Percentiles rank a stretch among this genome's conserved stretches.
Evolutionary conservation across 2,113 vertebrate genomes (phyloP).

Genomic region (Antidorcas marsupialis): DNA sequence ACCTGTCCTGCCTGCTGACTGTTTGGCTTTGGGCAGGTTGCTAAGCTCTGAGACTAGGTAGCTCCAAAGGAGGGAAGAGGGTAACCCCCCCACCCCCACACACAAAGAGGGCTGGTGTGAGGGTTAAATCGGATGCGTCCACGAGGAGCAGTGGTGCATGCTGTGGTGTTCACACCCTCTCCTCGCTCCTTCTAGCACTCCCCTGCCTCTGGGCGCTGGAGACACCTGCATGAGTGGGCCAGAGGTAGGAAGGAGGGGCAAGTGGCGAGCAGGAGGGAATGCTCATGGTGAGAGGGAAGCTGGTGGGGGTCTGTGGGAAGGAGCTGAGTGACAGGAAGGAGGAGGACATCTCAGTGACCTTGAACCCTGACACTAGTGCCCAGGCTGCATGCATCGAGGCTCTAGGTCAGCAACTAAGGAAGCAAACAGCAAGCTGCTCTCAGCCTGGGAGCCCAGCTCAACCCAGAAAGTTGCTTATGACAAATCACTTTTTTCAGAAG

Average conservation of each 20-base stretch:
- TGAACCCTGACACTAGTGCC: background rate
- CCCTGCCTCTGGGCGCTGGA: background rate
- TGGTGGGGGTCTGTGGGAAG: background rate
- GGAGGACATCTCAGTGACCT: fast-evolving
- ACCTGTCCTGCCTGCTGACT: background rate
- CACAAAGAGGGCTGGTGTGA: background rate
- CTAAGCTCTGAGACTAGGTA: background rate
- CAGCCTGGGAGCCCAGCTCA: background rate
- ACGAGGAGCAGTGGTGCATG: fast-evolving
- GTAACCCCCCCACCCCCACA: background rate
- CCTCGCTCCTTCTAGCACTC: too few species aligned
- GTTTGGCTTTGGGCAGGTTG: background rate
- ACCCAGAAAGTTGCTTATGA: background rate
- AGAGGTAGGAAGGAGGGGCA: background rate
- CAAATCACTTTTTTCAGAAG: background rate
- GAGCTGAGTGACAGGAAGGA: background rate
- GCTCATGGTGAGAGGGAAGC: fast-evolving
- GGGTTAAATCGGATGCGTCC: background rate
- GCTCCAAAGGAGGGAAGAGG: background rate
- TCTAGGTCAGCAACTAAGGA: background rate
- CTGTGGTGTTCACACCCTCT: fast-evolving
- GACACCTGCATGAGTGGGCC: too few species aligned
- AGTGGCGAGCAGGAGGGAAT: background rate
- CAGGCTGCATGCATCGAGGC: fast-evolving
- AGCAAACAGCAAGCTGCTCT: background rate